A percentile compares a stretch with the other conserved stretches of the same genome.
phyloP scores from a whole-genome alignment of 2,888 invertebrate species.

The Steinernema hermaphroditum region DNA sequence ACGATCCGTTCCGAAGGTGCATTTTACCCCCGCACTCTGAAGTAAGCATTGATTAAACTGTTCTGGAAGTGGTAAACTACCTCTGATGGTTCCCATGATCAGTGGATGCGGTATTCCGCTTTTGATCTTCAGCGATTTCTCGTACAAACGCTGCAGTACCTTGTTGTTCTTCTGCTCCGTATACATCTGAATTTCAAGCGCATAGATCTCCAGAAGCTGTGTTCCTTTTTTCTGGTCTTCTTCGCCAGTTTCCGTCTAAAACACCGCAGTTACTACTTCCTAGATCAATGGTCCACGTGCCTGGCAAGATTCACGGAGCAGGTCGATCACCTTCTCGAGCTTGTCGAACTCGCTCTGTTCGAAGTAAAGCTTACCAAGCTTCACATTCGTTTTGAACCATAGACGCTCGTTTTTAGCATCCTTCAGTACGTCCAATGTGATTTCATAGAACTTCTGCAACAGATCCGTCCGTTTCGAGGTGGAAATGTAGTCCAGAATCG shows the following conservation, averaged over 20 bases:
- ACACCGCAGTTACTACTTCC: neutral
- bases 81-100: slow-evolving; percentile 98
- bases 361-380: slow-evolving; percentile 94
- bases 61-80: too few species aligned
- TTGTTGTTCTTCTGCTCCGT: slow-evolving; percentile 99
- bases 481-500: slow-evolving; percentile 97
- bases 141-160: slow-evolving; percentile 78
- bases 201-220: slow-evolving; percentile 94
- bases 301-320: slow-evolving; percentile 93
- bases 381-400: slow-evolving; percentile 99
- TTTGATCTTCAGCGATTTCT: slow-evolving; percentile 96
- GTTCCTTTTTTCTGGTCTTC: slow-evolving; percentile 73
- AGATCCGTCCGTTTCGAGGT: slow-evolving; percentile 97
- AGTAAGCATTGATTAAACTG: too few species aligned
- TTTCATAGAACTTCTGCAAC: slow-evolving; percentile 96
- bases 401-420: slow-evolving; percentile 98
- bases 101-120: slow-evolving; percentile 99
- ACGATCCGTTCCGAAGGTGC: slow-evolving; percentile 97
- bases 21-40: slow-evolving; percentile 97
- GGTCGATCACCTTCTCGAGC: slow-evolving; percentile 92
- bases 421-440: slow-evolving; percentile 70
- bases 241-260: slow-evolving; percentile 61
- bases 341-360: slow-evolving; percentile 92
- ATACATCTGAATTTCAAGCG: slow-evolving; percentile 99
- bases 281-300: slow-evolving; percentile 11